Conservation (phyloP, 2,113 vertebrate genomes). For the Parus major region DNA sequence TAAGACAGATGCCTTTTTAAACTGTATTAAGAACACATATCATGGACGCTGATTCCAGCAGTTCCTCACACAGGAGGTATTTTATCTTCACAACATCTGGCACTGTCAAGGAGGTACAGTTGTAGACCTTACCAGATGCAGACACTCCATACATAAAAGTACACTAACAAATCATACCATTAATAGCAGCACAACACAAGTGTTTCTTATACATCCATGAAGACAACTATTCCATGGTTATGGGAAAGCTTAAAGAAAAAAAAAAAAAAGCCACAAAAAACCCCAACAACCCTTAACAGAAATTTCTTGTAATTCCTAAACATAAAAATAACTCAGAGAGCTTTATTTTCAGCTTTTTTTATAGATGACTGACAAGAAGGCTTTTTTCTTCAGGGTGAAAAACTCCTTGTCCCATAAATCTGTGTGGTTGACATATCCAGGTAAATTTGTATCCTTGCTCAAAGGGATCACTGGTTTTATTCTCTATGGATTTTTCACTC, state of each 20-base stretch:
- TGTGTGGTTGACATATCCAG: constrained; percentile 55
- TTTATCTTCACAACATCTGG: constrained; percentile 81
- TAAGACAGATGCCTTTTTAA: constrained; percentile 80
- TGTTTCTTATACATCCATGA: constrained; percentile 58
- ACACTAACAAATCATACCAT: constrained; percentile 70
- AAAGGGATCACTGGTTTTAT: constrained; percentile 64
- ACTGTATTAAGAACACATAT: constrained; percentile 74
- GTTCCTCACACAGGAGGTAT: constrained; percentile 74
- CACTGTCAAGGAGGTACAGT: constrained; percentile 70
- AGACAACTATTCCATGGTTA: constrained; percentile 11
- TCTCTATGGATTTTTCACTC: constrained; percentile 58
- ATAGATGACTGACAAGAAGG: constrained; percentile 60
- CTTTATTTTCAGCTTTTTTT: constrained; percentile 58
- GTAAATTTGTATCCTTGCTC: constrained; percentile 63
- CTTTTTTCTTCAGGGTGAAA: constrained; percentile 56
- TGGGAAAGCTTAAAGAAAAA: background rate
- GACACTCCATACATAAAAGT: constrained; percentile 68
- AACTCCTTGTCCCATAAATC: constrained; percentile 66
- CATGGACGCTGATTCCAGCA: constrained; percentile 59
- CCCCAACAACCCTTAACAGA: background rate
- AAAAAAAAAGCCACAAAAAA: background rate
- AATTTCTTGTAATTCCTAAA: constrained; percentile 3
- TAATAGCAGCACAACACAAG: constrained; percentile 46
- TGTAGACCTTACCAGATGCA: constrained; percentile 72
- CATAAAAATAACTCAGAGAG: background rate